Evolutionary conservation across 2,888 invertebrate species (phyloP), one percentile per base, ranked within the genome.

Genomic region (Dorcus parallelipipedus): DNA sequence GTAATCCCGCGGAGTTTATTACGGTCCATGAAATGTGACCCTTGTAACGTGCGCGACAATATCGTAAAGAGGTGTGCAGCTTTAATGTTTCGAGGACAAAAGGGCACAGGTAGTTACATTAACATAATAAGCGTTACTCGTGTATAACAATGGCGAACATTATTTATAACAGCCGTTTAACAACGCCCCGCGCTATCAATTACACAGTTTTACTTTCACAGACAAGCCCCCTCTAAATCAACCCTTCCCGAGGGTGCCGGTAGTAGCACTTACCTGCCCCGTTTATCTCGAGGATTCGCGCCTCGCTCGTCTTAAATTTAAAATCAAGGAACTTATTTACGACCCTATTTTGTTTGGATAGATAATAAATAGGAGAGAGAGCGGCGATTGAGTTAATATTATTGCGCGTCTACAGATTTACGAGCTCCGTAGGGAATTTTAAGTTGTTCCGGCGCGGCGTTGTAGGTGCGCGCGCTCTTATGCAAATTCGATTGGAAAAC

Each of bases 41-140:
- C 51, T 38, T 40, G n/a, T 38, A 41, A 23, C 38, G 39, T 20
- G 20, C 9, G 41, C 39, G 50, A 60, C 57, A 54, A 50, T 56
- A 45, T 52, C 38, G 20, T 57, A 57, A 50, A 50, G 54, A 60
- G 57, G 43, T 58, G 60, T 58, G 53, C 50, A 55, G 49, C 54
- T 58, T 55, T 39, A 50, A 52, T 55, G 51, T 43, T 26, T 50
- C 49, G 47, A 48, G 49, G 56, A 49, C 50, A 50, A 49, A 48
- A 40, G 55, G 50, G 56, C 52, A 54, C 58, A 62, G 64, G 62
- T 63, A 63, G 60, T 52, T 50, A 48, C 58, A 65, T 65, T 65
- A 65, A 54, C 63, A 61, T 63, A 65, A 65, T 65, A 63, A 65
- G 61, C 52, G 61, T 54, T 52, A 62, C 58, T 62, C 60, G 56